Base-by-base conservation (phyloP, 2,888 invertebrate species). In the Phaonia tiefii region DNA sequence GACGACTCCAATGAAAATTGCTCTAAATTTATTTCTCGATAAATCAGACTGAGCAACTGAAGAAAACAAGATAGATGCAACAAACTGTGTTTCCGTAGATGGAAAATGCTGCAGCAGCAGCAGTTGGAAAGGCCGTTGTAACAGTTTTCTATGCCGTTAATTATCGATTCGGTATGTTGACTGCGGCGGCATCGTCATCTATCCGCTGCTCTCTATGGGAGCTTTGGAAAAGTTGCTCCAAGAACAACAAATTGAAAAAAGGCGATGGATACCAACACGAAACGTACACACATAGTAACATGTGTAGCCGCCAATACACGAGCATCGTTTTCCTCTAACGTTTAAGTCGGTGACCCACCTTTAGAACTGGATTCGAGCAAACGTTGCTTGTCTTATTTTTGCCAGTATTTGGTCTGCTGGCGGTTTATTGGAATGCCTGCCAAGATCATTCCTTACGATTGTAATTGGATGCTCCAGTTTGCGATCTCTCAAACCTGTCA, bases 341-440 rank as follows among this genome's bases (percentile, higher is more conserved):
- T 60, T 51, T 66, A 31, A 87, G 87, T 86, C 85, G 85, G 85
- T 89, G 89, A 89, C 89, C 89, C 85, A 89, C 86, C 89, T 89
- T 85, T 83, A 84, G 84, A 88, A 88, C 76, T 82, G 76, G 71
- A 76, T 71, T 49, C 31, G 56, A 69, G 42, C 42, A 49, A 22
- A 58, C 10, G 42, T 26, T 44, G 20, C 31, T 37, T 77, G 42
- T 13, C 37, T 10, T 58, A 3, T 73, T 65, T 20, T 20, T 67
- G 75, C 51, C 46, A 31, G 5, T 44, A 54, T 56, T 11, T 25
- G 8, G 20, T 39, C 39, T 67, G 11, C n/a, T 15, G 7, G 4
- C 22, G 25, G 39, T 17, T 44, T 15, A 20, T 39, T 25, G 26
- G 60, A 44, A 31, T 51, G 54, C n/a, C 54, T 17, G 13, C n/a